Base-by-base conservation (phyloP, 2,113 vertebrate species). In the human region DNA sequence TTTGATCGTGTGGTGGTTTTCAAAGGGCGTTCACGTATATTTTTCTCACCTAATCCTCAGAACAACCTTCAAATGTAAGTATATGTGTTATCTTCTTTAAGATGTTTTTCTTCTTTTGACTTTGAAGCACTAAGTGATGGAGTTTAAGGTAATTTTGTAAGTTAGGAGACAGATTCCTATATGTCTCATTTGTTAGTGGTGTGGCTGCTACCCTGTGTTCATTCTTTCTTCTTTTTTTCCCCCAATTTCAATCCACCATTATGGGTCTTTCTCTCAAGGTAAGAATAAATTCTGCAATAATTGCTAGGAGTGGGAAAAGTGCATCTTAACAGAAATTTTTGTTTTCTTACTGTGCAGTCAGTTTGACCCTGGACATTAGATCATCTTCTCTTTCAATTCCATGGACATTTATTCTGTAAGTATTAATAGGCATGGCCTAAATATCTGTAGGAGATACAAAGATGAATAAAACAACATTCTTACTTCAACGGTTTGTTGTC, bases 1-100 rank as follows among this genome's bases (percentile, higher is more conserved):
- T 89, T 97, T 89, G 61, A 92, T 30, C 75, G 82, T 70, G 73
- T 30, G 20, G n/a, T 96, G 89, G 61, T 91, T 96, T 92, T 82
- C 45, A 38, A 90, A 90, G 52, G 59, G 9, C 1, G 0, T 72
- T 82, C 35, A 23, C 22, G 40, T 70, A 61, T 57, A 48, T 82
- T 86, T 85, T 96, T 85, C 38, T 82, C 11, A 97, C 35, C 11
- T 68, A 73, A 86, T 95, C 82, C 45, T 96, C 75, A 81, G 35
- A 84, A 92, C 43, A 57, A 86, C 48, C 43, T 97, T 97, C 43
- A 94, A 59, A 68, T 91, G 23, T n/a, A 87, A 13, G 32, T 45
- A 14, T 79, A n/a, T 73, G 14, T 89, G 14, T 82, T 95, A 43
- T 82, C 20, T 85, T 88, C 61, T 89, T 96, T 84, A 76, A 64